A percentile compares a stretch with the other conserved stretches of the same genome.
phyloP scores from a whole-genome alignment of 1,140 invertebrate species.

The Galendromus occidentalis region DNA sequence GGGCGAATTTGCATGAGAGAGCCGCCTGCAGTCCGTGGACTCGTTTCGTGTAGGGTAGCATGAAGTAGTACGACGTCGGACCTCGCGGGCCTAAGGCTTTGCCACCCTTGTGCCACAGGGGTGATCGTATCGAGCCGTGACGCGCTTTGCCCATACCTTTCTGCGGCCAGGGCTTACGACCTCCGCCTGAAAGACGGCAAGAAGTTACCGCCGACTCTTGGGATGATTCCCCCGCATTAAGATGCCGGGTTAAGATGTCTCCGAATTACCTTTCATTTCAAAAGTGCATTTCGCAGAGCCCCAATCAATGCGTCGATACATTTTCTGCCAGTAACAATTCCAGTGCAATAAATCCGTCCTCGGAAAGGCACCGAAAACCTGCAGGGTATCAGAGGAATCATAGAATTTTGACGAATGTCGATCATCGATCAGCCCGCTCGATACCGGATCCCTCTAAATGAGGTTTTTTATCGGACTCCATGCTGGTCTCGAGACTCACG shows the following conservation, averaged over 20 bases:
- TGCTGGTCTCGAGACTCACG: background rate
- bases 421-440: background rate
- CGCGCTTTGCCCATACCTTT: slow-evolving; percentile 72
- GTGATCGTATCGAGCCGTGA: slow-evolving; percentile 73
- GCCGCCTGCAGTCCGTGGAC: slow-evolving; percentile 56
- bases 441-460: no score
- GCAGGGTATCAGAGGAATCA: background rate
- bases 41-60: slow-evolving; percentile 56
- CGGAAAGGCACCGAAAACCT: slow-evolving; percentile 13
- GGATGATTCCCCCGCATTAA: no score
- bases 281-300: slow-evolving; percentile 44
- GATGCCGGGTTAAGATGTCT: no score
- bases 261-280: slow-evolving; percentile 51
- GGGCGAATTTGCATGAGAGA: slow-evolving; percentile 72
- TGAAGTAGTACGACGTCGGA: slow-evolving; percentile 71
- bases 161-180: slow-evolving; percentile 81
- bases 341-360: slow-evolving; percentile 67
- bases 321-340: slow-evolving; percentile 71
- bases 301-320: slow-evolving; percentile 50
- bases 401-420: background rate
- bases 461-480: background rate
- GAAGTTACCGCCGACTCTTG: no score
- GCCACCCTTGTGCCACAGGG: slow-evolving; percentile 45
- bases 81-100: slow-evolving; percentile 32
- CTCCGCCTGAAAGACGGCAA: slow-evolving; percentile 37